Evolutionary conservation across 1,140 invertebrate species (phyloP).

Genomic region (Drosophila kanapiae): DNA sequence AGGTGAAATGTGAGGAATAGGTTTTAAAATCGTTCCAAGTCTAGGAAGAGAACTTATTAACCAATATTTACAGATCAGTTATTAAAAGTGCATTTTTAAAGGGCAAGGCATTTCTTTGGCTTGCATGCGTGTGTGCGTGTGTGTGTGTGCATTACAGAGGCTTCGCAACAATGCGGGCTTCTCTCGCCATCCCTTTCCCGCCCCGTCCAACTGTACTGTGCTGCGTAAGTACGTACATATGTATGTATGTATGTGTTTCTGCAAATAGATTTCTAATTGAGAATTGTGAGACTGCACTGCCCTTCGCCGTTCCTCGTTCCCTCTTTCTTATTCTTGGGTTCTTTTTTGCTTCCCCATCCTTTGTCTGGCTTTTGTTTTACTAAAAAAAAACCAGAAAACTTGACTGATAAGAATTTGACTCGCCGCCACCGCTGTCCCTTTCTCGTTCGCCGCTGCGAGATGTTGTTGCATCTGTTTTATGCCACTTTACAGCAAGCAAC

Average conservation of each 20-base stretch:
- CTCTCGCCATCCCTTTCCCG: slow-evolving; percentile 10
- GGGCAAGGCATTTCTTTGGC: slow-evolving; percentile 15
- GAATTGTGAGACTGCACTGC: slow-evolving; percentile 2
- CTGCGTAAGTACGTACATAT: background rate
- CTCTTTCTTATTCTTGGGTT: background rate
- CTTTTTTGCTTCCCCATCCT: slow-evolving; percentile 12
- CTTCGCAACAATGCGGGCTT: slow-evolving; percentile 48
- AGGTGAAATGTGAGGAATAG: background rate
- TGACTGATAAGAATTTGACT: slow-evolving; percentile 68
- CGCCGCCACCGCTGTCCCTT: slow-evolving; percentile 13
- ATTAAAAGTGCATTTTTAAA: slow-evolving; percentile 7
- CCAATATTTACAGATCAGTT: too few relatives aligned
- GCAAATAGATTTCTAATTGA: slow-evolving; percentile 58
- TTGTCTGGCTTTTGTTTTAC: slow-evolving; percentile 24
- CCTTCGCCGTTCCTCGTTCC: background rate
- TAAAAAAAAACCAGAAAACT: slow-evolving; percentile 36
- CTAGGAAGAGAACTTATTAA: too few relatives aligned
- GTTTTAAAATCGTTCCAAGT: too few relatives aligned
- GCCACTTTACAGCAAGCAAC: slow-evolving; percentile 54
- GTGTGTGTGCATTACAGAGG: slow-evolving; percentile 34
- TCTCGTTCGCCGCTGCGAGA: slow-evolving; percentile 12
- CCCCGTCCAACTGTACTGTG: background rate
- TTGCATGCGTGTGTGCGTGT: slow-evolving; percentile 11
- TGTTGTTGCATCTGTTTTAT: slow-evolving; percentile 67
- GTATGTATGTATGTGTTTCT: slow-evolving; percentile 23